Evolutionary conservation across 2,113 vertebrate species (phyloP).

Genomic region (Hiodon alosoides): DNA sequence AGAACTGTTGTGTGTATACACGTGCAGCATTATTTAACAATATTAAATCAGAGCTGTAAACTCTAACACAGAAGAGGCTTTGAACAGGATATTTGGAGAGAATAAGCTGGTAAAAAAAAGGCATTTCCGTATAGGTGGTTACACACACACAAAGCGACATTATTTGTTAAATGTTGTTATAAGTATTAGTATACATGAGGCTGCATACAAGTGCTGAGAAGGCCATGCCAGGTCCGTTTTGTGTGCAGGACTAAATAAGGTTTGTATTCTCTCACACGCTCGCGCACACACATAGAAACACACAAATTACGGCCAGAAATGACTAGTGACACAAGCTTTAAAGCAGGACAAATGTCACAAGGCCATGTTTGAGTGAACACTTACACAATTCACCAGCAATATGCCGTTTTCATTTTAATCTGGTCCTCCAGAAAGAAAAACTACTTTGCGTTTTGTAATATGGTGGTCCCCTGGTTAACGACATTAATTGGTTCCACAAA

Average conservation of each 20-base stretch:
- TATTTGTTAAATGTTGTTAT: slow-evolving; percentile 26
- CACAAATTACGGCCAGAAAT: neutral
- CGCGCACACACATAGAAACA: neutral
- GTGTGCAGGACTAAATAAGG: neutral
- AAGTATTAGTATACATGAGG: slow-evolving; percentile 29
- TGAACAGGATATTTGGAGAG: neutral
- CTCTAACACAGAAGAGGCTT: no score
- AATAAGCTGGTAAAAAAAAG: slow-evolving; percentile 1
- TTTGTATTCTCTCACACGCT: neutral
- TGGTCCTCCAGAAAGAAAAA: slow-evolving; percentile 23
- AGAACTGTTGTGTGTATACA: neutral
- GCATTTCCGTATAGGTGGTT: slow-evolving; percentile 22
- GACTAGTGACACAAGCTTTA: neutral
- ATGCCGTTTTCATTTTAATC: slow-evolving; percentile 25
- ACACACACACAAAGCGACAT: slow-evolving; percentile 4
- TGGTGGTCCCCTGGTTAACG: slow-evolving; percentile 24
- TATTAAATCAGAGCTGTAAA: neutral
- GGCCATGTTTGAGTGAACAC: slow-evolving; percentile 15
- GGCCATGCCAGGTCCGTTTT: neutral
- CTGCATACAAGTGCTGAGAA: neutral
- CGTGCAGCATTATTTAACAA: neutral
- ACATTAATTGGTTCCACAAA: neutral
- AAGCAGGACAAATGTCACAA: slow-evolving; percentile 6
- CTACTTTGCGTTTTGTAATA: neutral
- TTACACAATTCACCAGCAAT: slow-evolving; percentile 30